Percentiles rank a stretch among this genome's conserved stretches.
phyloP scores from a whole-genome alignment of 2,113 vertebrate genomes.

The Carlito syrichta region DNA sequence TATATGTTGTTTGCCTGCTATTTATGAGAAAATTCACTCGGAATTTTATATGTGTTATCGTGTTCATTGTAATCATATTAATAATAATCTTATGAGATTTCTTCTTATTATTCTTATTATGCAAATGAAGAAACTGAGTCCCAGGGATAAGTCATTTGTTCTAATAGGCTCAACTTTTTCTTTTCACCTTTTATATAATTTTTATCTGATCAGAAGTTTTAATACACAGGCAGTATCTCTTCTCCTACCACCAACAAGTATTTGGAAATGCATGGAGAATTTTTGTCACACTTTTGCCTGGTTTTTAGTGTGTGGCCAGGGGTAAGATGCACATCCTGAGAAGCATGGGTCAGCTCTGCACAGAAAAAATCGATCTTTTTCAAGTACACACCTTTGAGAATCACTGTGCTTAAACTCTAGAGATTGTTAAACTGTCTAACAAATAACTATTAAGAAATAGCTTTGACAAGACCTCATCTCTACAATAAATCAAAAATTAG shows the following conservation, averaged over 20 bases:
- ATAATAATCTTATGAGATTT: neutral
- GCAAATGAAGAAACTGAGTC: constrained; percentile 51
- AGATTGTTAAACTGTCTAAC: neutral
- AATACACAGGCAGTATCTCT: neutral
- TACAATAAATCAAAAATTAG: too few species aligned
- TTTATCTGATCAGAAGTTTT: neutral
- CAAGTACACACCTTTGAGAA: neutral
- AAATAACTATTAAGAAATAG: neutral
- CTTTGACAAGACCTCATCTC: too few species aligned
- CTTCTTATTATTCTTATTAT: constrained; percentile 31
- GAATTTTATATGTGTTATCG: neutral
- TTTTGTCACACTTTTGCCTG: neutral
- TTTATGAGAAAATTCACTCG: constrained; percentile 15
- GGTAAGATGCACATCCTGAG: neutral
- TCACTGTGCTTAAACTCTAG: neutral
- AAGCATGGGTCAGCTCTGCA: neutral
- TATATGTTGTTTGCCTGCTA: neutral
- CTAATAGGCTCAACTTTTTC: neutral
- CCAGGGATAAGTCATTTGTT: neutral
- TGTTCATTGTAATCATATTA: constrained; percentile 26
- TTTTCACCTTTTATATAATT: neutral
- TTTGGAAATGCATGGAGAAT: neutral
- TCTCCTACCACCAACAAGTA: neutral
- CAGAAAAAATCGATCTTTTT: neutral
- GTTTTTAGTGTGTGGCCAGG: neutral